Percentiles rank a stretch among this genome's conserved stretches.
phyloP scores from a whole-genome alignment of 2,888 invertebrate species.

The Druceiella hillmani region DNA sequence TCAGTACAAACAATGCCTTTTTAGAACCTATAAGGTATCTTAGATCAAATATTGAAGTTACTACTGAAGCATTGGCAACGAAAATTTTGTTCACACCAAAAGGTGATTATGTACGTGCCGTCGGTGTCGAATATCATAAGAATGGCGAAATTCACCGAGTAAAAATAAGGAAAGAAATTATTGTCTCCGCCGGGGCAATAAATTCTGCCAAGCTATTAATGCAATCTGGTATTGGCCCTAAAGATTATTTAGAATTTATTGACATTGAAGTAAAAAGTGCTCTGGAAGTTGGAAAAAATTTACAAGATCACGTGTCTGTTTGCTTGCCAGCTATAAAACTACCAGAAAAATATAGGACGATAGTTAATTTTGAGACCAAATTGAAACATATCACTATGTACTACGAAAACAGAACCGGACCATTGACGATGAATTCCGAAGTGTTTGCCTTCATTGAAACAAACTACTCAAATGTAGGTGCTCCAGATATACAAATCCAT shows the following conservation, averaged over 20 bases:
- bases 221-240: constrained; percentile 45
- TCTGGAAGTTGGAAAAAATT: constrained; percentile 43
- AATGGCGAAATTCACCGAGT: constrained; percentile 38
- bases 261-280: constrained; percentile 34
- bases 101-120: constrained; percentile 30
- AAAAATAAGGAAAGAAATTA: constrained; percentile 37
- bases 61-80: constrained; percentile 41
- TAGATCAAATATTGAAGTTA: constrained; percentile 36
- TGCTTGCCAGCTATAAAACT: constrained; percentile 43
- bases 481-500: constrained; percentile 43
- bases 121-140: constrained; percentile 38
- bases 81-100: constrained; percentile 34
- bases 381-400: constrained; percentile 42
- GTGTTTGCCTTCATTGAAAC: constrained; percentile 42
- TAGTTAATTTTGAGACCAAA: constrained; percentile 38
- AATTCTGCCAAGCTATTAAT: constrained; percentile 43
- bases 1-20: constrained; percentile 43
- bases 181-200: constrained; percentile 42
- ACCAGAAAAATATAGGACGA: constrained; percentile 35
- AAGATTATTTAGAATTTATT: constrained; percentile 43
- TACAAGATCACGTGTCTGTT: constrained; percentile 45
- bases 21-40: constrained; percentile 40
- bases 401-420: constrained; percentile 39
- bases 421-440: constrained; percentile 45
- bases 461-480: constrained; percentile 36